Base-by-base conservation (phyloP, 2,113 vertebrate genomes). In the Cettia cetti region DNA sequence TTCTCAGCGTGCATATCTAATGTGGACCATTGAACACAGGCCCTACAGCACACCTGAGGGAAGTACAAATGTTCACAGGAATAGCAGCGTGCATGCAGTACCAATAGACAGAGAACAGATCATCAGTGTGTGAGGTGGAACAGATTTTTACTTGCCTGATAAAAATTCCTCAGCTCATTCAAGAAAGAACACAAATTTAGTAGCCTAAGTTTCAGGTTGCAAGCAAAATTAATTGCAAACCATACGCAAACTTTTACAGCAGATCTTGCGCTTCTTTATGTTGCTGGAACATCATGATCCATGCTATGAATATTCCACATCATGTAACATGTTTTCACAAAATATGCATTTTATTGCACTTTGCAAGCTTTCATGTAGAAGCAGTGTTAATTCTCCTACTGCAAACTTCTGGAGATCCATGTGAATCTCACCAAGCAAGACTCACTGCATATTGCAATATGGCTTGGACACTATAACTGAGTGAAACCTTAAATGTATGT, bases 131-230 rank as follows among this genome's bases (percentile, higher is more conserved):
- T 20, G 16, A 71, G 60, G 21, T 37, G n/a, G 15, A 71, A 76
- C 13, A 44, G 19, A 53, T 85, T 79, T 76, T 37, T 76, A 42
- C 35, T 63, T 52, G 47, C n/a, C 31, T 44, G 44, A 52, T 81
- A 82, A 86, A 92, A 81, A 60, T 19, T 69, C 72, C n/a, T 72
- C 37, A 85, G 26, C 35, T 75, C 31, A 11, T 78, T 92, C 24
- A 50, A 81, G 39, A 65, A 82, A 54, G 54, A 90, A 22, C n/a
- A 60, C 11, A 53, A 45, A 82, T 76, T 68, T 61, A 53, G 33
- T 40, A 65, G 17, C 18, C 1, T 39, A 69, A 90, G 8, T 60
- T 85, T 89, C 40, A 61, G 28, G 21, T 61, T 70, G 22, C 33
- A 19, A 40, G 23, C 42, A 81, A 81, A 92, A 88, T 70, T 64